Base-by-base conservation (phyloP, 2,888 invertebrate genomes). In the Hedya salicella region DNA sequence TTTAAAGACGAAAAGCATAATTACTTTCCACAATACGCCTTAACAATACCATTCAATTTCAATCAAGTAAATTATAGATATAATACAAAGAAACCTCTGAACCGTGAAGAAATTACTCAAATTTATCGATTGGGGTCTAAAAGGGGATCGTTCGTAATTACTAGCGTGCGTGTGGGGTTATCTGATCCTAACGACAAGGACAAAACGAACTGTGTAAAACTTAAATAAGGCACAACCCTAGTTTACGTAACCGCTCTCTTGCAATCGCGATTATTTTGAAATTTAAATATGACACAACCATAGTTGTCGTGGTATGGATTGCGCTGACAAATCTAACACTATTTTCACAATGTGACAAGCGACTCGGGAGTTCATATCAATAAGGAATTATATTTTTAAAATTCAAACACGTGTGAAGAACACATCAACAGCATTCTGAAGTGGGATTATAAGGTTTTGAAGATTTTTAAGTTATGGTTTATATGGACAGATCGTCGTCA, bases 131-230 rank as follows among this genome's bases (percentile, higher is more conserved):
- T 78, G 76, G 65, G 72, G 78, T 75, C 75, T 75, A 79, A 65
- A 59, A 65, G 69, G 66, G 72, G 73, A 75, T 71, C 70, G 70
- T 68, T 68, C 69, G 75, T 79, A 83, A 83, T 83, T 81, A 81
- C 73, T 75, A 70, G 73, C 71, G 76, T 78, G 75, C 75, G 72
- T 74, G 73, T 54, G 57, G 61, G 50, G 56, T 40, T 65, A 68
- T 68, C 68, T 44, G 68, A 65, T 65, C 32, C 48, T 30, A 39
- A 39, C 50, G 56, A 56, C 39, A 64, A 68, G 70, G 57, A 50
- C 69, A 69, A 72, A 68, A 60, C 66, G 62, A 68, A 68, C 68
- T 16, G 44, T 48, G 54, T 54, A 54, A 54, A 48, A 48, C 25
- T 25, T 54, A 17, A 48, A 30, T 39, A 44, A 52, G 17, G 19